phyloP scores from a whole-genome alignment of 2,888 invertebrate genomes.

The Eupithecia dodoneata region DNA sequence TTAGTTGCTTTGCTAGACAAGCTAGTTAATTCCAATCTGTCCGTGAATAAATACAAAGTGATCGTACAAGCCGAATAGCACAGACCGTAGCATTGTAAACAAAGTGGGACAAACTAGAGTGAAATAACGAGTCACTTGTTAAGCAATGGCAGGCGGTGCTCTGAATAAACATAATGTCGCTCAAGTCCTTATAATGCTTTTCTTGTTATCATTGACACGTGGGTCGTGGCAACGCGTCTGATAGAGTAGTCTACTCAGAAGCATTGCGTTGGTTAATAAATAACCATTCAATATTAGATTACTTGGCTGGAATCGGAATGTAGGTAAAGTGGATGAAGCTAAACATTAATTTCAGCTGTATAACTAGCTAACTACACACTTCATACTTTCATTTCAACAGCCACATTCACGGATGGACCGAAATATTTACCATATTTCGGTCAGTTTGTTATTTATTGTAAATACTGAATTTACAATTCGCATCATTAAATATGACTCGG shows the following conservation, averaged over 20 bases:
- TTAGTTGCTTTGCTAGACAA: conserved; percentile 16
- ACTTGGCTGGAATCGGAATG: conserved; percentile 32
- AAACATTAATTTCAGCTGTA: not conserved
- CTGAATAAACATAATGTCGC: conserved; percentile 66
- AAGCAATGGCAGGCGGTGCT: conserved; percentile 63
- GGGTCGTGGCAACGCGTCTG: conserved; percentile 47
- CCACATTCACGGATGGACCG: not conserved
- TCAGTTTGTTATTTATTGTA: not conserved
- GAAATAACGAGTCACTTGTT: conserved; percentile 70
- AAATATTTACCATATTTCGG: not conserved
- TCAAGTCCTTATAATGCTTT: conserved; percentile 57
- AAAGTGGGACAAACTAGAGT: conserved; percentile 66
- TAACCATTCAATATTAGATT: conserved; percentile 32
- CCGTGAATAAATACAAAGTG: conserved; percentile 39
- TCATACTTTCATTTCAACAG: conserved; percentile 3
- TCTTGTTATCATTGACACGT: conserved; percentile 64
- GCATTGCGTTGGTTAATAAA: conserved; percentile 36
- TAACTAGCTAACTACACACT: not conserved
- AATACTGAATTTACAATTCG: not conserved
- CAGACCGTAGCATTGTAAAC: conserved; percentile 57
- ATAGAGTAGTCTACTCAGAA: conserved; percentile 28
- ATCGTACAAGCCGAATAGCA: conserved; percentile 50
- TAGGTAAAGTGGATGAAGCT: conserved; percentile 15
- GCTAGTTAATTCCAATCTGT: conserved; percentile 21
- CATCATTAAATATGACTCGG: not conserved